Percentiles rank a stretch among this genome's conserved stretches.
These are phyloP conservation scores for Lasioglossum figueresi DNA, from an alignment of 2,888 invertebrate genomes.

Conservation along the genomic window DNA sequence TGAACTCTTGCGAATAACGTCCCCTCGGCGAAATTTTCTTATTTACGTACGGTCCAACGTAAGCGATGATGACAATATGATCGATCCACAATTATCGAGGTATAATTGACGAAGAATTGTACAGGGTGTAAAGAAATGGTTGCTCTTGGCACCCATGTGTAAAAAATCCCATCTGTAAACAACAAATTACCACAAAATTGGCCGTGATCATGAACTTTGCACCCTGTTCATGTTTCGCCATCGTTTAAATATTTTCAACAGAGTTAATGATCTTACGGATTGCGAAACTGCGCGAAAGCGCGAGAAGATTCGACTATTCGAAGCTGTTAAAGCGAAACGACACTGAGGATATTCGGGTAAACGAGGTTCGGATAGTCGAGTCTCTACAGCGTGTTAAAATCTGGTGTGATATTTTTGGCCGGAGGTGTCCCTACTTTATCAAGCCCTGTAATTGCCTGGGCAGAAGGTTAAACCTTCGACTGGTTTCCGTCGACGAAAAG, in stretches of 20 bases:
- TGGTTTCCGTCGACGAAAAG: conserved; percentile 28
- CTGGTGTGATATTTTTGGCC: conserved; percentile 8
- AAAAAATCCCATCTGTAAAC: too few relatives aligned
- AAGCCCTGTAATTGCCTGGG: conserved; percentile 18
- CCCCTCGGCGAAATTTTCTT: conserved; percentile 27
- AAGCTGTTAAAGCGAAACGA: not conserved
- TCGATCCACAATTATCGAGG: conserved; percentile 6
- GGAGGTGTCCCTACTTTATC: conserved; percentile 13
- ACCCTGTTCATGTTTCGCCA: not conserved
- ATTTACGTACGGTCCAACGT: conserved; percentile 36
- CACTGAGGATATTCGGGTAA: not conserved
- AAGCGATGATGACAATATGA: conserved; percentile 33
- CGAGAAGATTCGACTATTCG: not conserved
- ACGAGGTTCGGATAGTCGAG: not conserved
- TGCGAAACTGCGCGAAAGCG: not conserved
- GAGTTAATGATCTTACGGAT: not conserved
- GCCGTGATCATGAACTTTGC: too few relatives aligned
- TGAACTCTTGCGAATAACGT: conserved; percentile 31
- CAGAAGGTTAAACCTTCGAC: conserved; percentile 24
- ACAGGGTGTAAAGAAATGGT: too few relatives aligned
- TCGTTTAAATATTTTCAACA: not conserved
- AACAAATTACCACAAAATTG: too few relatives aligned
- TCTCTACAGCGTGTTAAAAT: conserved; percentile 1
- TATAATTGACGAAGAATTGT: conserved; percentile 24
- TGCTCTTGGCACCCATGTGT: too few relatives aligned